Conservation (phyloP, 2,113 vertebrate species). For the Sciurus niger region DNA sequence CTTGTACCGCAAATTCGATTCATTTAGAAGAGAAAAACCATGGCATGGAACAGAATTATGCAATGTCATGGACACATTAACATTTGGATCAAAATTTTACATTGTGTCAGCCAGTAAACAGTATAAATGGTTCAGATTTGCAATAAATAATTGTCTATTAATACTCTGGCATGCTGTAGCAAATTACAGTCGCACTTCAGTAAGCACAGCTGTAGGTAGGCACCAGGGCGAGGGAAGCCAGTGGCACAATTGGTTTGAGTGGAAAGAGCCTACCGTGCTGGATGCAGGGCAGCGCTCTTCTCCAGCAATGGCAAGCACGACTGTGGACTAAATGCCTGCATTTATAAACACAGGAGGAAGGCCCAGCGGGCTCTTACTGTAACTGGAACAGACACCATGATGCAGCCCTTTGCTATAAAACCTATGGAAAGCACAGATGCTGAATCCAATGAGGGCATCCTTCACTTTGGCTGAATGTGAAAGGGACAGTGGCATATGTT, state of each 20-base stretch:
- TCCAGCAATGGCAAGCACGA: conserved; percentile 46
- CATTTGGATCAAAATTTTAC: conserved; percentile 95
- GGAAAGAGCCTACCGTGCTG: conserved; percentile 68
- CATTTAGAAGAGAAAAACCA: conserved; percentile 89
- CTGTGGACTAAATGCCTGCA: conserved; percentile 55
- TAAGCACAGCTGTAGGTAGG: conserved; percentile 91
- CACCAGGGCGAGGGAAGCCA: conserved; percentile 84
- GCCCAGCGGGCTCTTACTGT: conserved; percentile 47
- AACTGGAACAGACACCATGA: not conserved
- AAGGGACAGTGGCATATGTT: conserved; percentile 45
- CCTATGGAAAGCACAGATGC: conserved; percentile 37
- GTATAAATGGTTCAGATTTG: conserved; percentile 94
- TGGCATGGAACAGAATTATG: conserved; percentile 90
- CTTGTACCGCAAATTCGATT: conserved; percentile 87
- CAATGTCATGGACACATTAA: conserved; percentile 94
- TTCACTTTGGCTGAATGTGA: conserved; percentile 69
- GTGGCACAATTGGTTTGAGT: conserved; percentile 74
- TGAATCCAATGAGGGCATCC: conserved; percentile 60
- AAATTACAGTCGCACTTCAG: conserved; percentile 93
- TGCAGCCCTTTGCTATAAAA: conserved; percentile 63
- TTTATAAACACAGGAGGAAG: conserved; percentile 59
- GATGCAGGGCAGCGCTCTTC: conserved; percentile 48
- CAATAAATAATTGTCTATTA: conserved; percentile 97
- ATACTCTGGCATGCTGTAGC: conserved; percentile 91
- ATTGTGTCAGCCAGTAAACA: conserved; percentile 93